phyloP scores from a whole-genome alignment of 2,888 invertebrate genomes.

The Ichneumoninae sp. region DNA sequence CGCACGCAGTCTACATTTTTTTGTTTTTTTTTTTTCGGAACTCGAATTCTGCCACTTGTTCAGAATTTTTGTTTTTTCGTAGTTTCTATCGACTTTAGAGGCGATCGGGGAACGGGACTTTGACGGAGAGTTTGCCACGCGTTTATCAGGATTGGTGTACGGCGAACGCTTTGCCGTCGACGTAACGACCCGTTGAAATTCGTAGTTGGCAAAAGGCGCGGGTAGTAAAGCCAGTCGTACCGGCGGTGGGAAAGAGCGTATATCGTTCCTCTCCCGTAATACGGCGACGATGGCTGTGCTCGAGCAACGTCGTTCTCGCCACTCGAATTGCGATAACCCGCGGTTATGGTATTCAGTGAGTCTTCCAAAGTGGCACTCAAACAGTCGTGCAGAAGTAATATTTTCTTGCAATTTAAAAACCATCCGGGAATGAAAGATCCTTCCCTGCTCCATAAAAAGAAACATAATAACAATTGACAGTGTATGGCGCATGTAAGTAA shows the following conservation, averaged over 20 bases:
- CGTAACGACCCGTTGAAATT: slow-evolving; percentile 55
- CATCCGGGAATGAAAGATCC: slow-evolving; percentile 15
- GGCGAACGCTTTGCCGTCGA: slow-evolving; percentile 27
- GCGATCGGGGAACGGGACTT: slow-evolving; percentile 28
- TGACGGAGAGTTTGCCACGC: slow-evolving; percentile 34
- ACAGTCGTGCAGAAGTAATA: slow-evolving; percentile 18
- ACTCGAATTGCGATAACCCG: slow-evolving; percentile 18
- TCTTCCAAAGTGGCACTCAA: slow-evolving; percentile 27
- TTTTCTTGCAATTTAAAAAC: slow-evolving; percentile 5
- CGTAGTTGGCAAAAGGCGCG: slow-evolving; percentile 39
- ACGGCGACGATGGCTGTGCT: background rate
- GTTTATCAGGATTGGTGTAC: slow-evolving; percentile 43
- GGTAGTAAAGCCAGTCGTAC: slow-evolving; percentile 29
- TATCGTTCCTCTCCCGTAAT: background rate
- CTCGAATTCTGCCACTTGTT: background rate
- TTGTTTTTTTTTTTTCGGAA: background rate
- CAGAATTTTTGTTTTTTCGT: background rate
- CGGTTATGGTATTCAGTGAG: slow-evolving; percentile 22
- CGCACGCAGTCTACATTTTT: background rate
- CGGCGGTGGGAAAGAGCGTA: slow-evolving; percentile 18
- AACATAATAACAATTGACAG: background rate
- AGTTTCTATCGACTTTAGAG: slow-evolving; percentile 17
- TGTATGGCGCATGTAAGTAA: background rate
- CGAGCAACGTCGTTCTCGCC: slow-evolving; percentile 18
- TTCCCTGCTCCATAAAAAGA: background rate